Base-by-base conservation (phyloP, 37 sponge, comb jelly and placozoan species). In the Oscarella lobularis region DNA sequence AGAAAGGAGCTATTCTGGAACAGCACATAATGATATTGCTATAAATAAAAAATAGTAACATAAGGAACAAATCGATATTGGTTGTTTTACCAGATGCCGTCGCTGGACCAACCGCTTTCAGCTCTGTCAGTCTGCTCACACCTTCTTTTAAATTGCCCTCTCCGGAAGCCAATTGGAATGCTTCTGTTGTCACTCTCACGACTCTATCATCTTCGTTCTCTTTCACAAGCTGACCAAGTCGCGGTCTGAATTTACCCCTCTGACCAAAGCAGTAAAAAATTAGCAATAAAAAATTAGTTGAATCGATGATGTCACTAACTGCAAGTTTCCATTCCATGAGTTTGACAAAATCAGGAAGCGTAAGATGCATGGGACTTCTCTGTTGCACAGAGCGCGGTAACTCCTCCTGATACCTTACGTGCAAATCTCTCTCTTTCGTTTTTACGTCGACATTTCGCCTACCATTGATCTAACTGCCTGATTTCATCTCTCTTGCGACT, bases 41-140 rank as follows among this genome's bases (percentile, higher is more conserved):
- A n/a, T n/a, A n/a, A n/a, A n/a, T n/a, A n/a, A n/a, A n/a, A n/a
- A n/a, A n/a, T n/a, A n/a, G n/a, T n/a, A n/a, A n/a, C n/a, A n/a
- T n/a, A n/a, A n/a, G n/a, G n/a, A n/a, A n/a, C n/a, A n/a, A n/a
- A n/a, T n/a, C n/a, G n/a, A n/a, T n/a, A n/a, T n/a, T n/a, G n/a
- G n/a, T n/a, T n/a, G n/a, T n/a, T n/a, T n/a, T 32, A 91, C 92
- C 92, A 78, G 92, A 91, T 2, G 92, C 92, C 38, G 92, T 91
- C 1, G 92, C 92, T 76, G 92, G 92, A 34, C 92, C 92, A 2
- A 91, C 92, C 33, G 82, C 92, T 35, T 85, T 84, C 35, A 91
- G 80, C 40, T 74, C 35, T 35, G 76, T 81, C 38, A 87, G 60
- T 0, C 38, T 75, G 35, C 81, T 74, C 38, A 90, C 54, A 27